These are phyloP conservation scores for Anagyrus pseudococci DNA, from an alignment of 2,888 invertebrate genomes.

Conservation along the genomic window DNA sequence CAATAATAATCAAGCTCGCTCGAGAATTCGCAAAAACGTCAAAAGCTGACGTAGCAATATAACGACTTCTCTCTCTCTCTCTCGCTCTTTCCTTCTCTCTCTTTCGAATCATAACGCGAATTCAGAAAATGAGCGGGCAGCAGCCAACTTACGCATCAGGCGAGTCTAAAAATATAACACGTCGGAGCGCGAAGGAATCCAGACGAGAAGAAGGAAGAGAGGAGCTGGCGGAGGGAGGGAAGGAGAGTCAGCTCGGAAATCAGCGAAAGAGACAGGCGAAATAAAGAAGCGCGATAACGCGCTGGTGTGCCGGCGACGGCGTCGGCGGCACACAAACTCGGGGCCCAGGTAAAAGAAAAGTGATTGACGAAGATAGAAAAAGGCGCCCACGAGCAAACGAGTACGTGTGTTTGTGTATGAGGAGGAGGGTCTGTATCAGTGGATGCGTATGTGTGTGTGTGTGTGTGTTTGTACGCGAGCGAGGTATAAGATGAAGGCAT, in stretches of 20 bases:
- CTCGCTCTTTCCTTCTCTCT: too few relatives aligned
- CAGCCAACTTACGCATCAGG: background rate
- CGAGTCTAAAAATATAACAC: slow-evolving; percentile 37
- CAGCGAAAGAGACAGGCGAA: background rate
- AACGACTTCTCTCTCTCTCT: too few relatives aligned
- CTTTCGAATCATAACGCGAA: background rate
- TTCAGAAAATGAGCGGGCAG: background rate
- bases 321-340: too few relatives aligned
- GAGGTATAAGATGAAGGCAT: slow-evolving; percentile 59
- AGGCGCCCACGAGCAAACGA: too few relatives aligned
- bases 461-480: too few relatives aligned
- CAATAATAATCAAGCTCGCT: background rate
- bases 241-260: background rate
- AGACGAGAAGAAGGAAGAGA: background rate
- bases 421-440: slow-evolving; percentile 30
- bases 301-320: too few relatives aligned
- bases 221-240: too few relatives aligned
- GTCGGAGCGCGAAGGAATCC: slow-evolving; percentile 41
- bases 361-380: slow-evolving; percentile 16
- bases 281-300: background rate
- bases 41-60: too few relatives aligned
- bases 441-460: too few relatives aligned
- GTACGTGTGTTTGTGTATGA: slow-evolving; percentile 20
- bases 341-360: slow-evolving; percentile 26
- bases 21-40: background rate